These are phyloP conservation scores for Maconellicoccus hirsutus DNA, from an alignment of 1,140 invertebrate species.

Conservation along the genomic window DNA sequence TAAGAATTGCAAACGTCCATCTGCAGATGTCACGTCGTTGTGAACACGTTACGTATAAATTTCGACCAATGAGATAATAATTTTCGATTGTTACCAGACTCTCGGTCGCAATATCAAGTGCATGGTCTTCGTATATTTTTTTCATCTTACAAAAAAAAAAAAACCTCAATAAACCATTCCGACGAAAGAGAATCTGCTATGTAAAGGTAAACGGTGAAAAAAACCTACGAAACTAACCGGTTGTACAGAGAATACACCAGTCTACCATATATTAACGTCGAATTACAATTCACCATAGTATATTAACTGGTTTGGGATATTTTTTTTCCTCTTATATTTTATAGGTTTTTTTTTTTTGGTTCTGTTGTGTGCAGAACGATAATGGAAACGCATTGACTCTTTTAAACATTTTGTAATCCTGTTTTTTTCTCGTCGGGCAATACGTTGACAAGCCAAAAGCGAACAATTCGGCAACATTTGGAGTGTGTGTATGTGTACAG, in stretches of 20 bases:
- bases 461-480: neutral
- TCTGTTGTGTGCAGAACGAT: neutral
- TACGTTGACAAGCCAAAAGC: neutral
- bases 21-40: too few relatives aligned
- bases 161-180: neutral
- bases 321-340: neutral
- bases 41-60: too few relatives aligned
- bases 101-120: neutral
- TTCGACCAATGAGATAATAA: too few relatives aligned
- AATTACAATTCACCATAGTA: neutral
- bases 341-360: neutral
- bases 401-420: slow-evolving; percentile 4
- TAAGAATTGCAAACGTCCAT: too few relatives aligned
- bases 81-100: too few relatives aligned
- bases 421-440: neutral
- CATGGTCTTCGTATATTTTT: neutral
- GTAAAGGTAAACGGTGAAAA: neutral
- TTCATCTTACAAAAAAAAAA: neutral
- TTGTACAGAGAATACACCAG: slow-evolving; percentile 1
- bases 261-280: neutral
- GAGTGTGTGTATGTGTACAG: neutral
- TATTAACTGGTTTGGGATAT: slow-evolving; percentile 2
- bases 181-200: slow-evolving; percentile 3
- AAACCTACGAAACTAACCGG: neutral
- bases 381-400: slow-evolving; percentile 7